Evolutionary conservation across 1,140 invertebrate genomes (phyloP), one percentile per base, ranked within the genome.

Genomic region (Papilio machaon): DNA sequence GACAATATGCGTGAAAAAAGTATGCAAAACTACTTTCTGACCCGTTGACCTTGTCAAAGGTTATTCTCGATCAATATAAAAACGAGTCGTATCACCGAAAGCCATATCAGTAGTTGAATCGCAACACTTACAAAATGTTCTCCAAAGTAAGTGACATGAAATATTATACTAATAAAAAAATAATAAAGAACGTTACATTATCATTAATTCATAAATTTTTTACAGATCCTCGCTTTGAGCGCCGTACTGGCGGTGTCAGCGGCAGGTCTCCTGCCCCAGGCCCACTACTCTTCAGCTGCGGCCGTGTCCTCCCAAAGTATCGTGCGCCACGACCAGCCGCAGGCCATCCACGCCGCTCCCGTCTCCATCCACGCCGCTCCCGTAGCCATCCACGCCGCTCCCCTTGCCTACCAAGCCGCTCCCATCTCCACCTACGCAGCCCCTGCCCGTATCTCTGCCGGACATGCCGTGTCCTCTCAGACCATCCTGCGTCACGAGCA

Each of bases 271-370:
- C 73, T 90, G 76, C 86, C 91, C 46, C 84, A 83, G 73, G 81
- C 89, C 0, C 88, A 91, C 78, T 90, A 92, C 87, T 89, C 89
- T 7, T 80, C 89, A n/a, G 89, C 90, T 0, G 86, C 85, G 1
- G 89, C 89, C 8, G 90, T 93, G 17, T 92, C 91, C 52, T 93
- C 91, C 15, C 90, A 91, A 76, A 91, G 85, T 87, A 91, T 93
- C 82, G 88, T 91, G 58, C 90, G 91, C 47, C 91, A 93, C 64
- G 92, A 92, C 76, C 83, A 91, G 82, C 74, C 82, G 2, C 81
- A 83, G 5, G 52, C 77, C n/a, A 76, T 76, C 19, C 74, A 76
- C 23, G 52, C 73, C 38, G 81, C 81, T 49, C 81, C 84, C 30
- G 83, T 89, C 5, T 84, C 85, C 35, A 83, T 90, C 84, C 80